Conservation (phyloP, 2,113 vertebrate species). For the Piprites chloris region DNA sequence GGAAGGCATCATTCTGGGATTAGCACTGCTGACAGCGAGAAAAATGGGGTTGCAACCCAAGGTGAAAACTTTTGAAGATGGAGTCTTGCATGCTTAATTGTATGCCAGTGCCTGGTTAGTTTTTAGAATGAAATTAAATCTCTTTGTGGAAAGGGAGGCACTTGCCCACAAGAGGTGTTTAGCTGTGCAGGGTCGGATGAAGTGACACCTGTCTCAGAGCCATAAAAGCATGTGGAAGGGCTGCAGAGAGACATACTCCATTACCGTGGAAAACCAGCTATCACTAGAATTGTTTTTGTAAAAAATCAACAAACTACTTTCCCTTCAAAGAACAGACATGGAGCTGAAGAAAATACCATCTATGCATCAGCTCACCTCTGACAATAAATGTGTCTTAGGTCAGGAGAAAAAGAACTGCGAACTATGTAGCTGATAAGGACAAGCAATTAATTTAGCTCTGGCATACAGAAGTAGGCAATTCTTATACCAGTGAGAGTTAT, state of each 20-base stretch:
- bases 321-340: not conserved
- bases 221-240: not conserved
- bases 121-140: not conserved
- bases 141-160: not conserved
- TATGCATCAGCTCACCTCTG: not conserved
- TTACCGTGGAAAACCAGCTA: not conserved
- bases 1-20: not conserved
- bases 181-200: not conserved
- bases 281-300: not conserved
- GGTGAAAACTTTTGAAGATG: not conserved
- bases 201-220: not conserved
- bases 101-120: not conserved
- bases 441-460: not conserved
- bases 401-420: not conserved
- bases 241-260: not conserved
- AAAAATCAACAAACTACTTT: not conserved
- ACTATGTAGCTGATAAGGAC: not conserved
- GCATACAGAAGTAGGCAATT: not conserved
- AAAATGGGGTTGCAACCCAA: not conserved
- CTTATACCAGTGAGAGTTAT: not conserved
- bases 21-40: not conserved
- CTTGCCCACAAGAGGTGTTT: not conserved
- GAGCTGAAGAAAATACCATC: not conserved
- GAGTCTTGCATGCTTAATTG: not conserved
- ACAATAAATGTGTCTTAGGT: not conserved